Evolutionary conservation across 2,113 vertebrate genomes (phyloP).

Genomic region (Rhegmatorhina hoffmannsi): DNA sequence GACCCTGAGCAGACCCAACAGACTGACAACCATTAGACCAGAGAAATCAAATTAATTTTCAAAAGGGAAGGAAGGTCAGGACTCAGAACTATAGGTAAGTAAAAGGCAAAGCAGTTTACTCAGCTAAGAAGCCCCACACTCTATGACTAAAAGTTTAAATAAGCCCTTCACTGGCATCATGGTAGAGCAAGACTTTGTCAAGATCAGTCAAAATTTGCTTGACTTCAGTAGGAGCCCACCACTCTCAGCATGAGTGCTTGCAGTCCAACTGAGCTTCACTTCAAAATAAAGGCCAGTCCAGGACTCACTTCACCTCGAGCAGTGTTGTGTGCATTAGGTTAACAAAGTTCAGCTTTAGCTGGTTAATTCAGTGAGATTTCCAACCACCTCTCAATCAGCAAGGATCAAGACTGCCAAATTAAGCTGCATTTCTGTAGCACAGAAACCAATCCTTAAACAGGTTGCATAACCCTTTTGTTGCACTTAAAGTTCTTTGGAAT

Average conservation of each 20-base stretch:
- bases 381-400: background rate
- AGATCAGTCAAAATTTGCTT: background rate
- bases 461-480: background rate
- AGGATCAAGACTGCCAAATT: background rate
- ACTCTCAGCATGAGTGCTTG: background rate
- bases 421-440: background rate
- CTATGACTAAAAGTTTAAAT: background rate
- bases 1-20: background rate
- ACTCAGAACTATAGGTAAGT: background rate
- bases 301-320: background rate
- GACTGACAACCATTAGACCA: background rate
- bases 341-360: background rate
- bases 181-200: background rate
- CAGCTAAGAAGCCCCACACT: background rate
- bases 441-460: background rate
- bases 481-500: slow-evolving; percentile 37
- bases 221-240: background rate
- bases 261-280: background rate
- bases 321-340: background rate
- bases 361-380: background rate
- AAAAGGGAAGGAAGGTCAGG: background rate
- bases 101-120: background rate
- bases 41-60: background rate
- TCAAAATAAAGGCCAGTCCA: background rate
- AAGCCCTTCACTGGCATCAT: background rate